phyloP scores from a whole-genome alignment of 2,113 vertebrate species.

The Melanerpes formicivorus region DNA sequence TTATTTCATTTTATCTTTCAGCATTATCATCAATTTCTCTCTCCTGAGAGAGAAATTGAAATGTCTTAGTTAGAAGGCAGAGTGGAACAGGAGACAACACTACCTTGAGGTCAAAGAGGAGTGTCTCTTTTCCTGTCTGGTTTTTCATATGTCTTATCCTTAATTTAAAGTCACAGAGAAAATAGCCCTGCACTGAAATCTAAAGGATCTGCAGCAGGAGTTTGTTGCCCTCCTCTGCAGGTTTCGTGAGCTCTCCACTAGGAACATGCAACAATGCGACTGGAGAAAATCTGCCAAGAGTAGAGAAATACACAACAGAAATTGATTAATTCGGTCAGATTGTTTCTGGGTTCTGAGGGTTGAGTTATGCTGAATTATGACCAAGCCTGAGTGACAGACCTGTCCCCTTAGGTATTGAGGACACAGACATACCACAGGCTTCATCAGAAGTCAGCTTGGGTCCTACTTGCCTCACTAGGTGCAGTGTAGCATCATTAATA shows the following conservation, averaged over 20 bases:
- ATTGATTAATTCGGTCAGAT: background rate
- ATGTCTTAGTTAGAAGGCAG: background rate
- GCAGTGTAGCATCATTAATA: fast-evolving
- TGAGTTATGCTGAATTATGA: background rate
- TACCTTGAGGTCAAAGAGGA: background rate
- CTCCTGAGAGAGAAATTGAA: background rate
- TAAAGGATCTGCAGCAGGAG: background rate
- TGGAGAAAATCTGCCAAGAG: background rate
- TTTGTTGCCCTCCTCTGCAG: background rate
- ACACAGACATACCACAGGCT: background rate
- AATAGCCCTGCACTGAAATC: background rate
- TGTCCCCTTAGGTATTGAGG: background rate
- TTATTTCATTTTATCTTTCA: conserved; percentile 26
- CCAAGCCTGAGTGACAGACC: background rate
- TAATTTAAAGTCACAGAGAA: background rate
- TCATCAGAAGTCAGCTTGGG: background rate
- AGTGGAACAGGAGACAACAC: background rate
- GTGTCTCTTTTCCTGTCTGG: background rate
- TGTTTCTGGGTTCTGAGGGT: background rate
- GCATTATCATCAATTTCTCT: background rate
- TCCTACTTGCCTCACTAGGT: background rate
- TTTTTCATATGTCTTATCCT: background rate
- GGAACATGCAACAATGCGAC: background rate
- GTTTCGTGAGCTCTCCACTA: background rate
- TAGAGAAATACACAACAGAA: background rate